Evolutionary conservation across 1,140 invertebrate species (phyloP), one percentile per base, ranked within the genome.

Genomic region (Saccostrea glomerata): DNA sequence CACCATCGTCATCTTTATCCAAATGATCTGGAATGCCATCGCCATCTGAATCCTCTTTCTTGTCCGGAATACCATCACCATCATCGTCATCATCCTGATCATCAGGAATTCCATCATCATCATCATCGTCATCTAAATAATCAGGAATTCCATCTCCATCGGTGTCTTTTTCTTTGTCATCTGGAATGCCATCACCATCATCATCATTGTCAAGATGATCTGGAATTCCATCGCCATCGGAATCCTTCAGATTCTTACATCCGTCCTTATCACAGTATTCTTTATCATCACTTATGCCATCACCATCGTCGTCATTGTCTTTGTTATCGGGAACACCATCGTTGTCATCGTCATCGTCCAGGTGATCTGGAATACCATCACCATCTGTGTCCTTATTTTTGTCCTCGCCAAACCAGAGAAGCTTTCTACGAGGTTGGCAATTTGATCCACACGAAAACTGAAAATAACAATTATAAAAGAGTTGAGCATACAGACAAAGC

Each of bases 171-270:
- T 93, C 92, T 82, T 92, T 66, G 86, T 92, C 73, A 87, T 93
- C 91, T 15, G 91, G 91, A 84, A 93, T 93, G 12, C 93, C 94
- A 88, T 92, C 92, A 13, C 92, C 92, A 87, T 94, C 91, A 82
- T 86, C 87, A 86, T 93, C 92, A 58, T 92, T 85, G 58, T 92
- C 90, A 25, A 92, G 83, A 23, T 91, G 89, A 85, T 94, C 92
- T 12, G 92, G 91, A 54, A 94, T 92, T 36, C 93, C 94, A 91
- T 94, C 93, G 40, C 92, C 92, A 89, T 95, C 93, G n/a, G 90
- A 92, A 89, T 95, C 94, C 12, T 92, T 88, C 70, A 77, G 3
- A 17, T 25, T 77, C 25, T 15, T 77, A 36, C 70, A 77, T 5
- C 70, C 70, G 25, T 77, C 70, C 30, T 77, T 77, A 25, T 77